Evolutionary conservation across 2,888 invertebrate species (phyloP).

Genomic region (Nephrotoma flavescens): DNA sequence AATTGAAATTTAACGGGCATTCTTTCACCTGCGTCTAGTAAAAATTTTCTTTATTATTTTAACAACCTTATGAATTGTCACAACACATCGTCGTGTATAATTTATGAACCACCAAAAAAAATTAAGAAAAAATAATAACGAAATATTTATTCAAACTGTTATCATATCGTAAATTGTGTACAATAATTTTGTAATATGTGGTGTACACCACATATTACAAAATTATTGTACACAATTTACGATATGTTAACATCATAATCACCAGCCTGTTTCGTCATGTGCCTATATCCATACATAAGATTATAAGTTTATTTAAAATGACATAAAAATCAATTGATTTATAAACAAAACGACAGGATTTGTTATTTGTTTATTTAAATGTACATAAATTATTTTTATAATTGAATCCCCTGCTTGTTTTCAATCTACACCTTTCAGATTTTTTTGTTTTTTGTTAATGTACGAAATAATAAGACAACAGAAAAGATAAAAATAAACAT

Average conservation of each 20-base stretch:
- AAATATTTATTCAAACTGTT: background rate
- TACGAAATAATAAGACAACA: background rate
- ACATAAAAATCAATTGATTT: background rate
- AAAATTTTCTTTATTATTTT: background rate
- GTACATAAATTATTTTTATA: background rate
- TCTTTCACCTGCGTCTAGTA: background rate
- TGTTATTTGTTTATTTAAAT: background rate
- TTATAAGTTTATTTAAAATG: background rate
- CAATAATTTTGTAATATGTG: background rate
- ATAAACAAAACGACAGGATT: background rate
- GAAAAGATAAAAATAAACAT: background rate
- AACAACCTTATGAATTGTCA: background rate
- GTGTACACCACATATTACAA: background rate
- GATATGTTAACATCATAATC: background rate
- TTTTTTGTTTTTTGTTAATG: background rate
- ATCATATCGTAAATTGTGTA: background rate
- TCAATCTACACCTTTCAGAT: background rate
- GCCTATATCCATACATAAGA: background rate
- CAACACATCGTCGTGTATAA: background rate
- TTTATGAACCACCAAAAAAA: background rate
- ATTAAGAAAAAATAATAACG: background rate
- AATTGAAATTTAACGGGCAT: too few relatives aligned
- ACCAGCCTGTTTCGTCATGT: background rate
- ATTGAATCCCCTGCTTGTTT: background rate
- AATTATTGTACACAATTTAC: background rate